phyloP scores from a whole-genome alignment of 2,797 vertebrate genomes.

The Emydoidea blandingii region DNA sequence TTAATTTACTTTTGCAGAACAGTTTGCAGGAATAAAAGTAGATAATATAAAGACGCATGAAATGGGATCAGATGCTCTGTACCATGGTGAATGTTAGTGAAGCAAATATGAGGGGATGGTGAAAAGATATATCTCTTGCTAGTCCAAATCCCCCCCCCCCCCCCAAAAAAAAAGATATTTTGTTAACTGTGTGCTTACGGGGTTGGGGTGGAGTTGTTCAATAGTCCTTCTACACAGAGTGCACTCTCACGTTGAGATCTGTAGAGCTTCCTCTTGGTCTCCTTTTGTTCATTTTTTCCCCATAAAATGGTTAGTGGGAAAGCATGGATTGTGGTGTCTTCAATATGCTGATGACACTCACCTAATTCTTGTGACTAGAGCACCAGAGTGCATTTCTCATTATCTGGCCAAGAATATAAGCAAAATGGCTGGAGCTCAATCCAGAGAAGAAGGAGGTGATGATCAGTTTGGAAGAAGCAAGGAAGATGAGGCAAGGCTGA shows the following conservation, averaged over 20 bases:
- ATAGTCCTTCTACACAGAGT: not conserved
- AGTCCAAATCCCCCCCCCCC: rapidly evolving
- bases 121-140: not conserved
- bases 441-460: not conserved
- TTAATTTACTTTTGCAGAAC: not conserved
- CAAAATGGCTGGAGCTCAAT: not conserved
- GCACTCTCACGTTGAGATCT: not conserved
- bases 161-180: not conserved
- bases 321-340: not conserved
- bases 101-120: too few relatives aligned
- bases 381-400: not conserved
- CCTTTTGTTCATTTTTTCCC: not conserved
- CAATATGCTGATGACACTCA: not conserved
- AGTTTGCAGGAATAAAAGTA: not conserved
- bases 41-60: not conserved
- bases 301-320: not conserved
- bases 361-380: not conserved
- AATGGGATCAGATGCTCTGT: not conserved
- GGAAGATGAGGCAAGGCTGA: too few relatives aligned
- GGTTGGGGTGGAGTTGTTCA: not conserved
- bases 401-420: not conserved
- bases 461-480: not conserved
- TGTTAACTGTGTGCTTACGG: not conserved
- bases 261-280: too few relatives aligned
- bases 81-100: not conserved